Conservation (phyloP, 2,797 vertebrate species). For the Orientallactaga sibirica region DNA sequence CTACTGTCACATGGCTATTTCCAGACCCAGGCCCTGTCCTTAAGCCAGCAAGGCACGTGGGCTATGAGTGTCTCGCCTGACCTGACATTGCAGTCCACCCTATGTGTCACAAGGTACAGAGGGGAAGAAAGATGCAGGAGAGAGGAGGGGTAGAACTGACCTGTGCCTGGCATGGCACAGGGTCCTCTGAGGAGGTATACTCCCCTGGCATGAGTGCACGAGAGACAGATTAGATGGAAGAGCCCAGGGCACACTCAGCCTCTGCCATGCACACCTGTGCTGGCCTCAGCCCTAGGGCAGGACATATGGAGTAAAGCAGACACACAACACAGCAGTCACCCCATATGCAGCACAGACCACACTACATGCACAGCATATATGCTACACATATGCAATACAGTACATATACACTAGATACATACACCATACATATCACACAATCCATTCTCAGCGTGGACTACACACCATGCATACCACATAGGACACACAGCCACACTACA, state of each 20-base stretch:
- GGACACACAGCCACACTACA: neutral
- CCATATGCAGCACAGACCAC: neutral
- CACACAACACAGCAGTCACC: neutral
- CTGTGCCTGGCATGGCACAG: too few relatives aligned
- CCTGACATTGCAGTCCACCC: too few relatives aligned
- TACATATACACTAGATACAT: neutral
- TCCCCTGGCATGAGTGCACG: too few relatives aligned
- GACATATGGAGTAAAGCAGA: neutral
- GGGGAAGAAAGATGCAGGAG: neutral
- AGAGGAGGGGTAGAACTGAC: too few relatives aligned
- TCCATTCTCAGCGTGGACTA: too few relatives aligned
- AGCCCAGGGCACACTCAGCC: neutral
- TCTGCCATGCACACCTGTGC: neutral
- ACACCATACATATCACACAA: neutral
- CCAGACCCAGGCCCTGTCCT: neutral
- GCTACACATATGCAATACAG: neutral
- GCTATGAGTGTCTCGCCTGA: neutral
- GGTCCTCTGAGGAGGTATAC: neutral
- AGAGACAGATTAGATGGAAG: neutral
- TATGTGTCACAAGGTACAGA: neutral
- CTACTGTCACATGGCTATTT: too few relatives aligned
- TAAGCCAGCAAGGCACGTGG: neutral
- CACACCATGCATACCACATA: neutral
- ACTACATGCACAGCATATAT: neutral
- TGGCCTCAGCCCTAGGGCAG: neutral